Base-by-base conservation (phyloP, 2,113 vertebrate species). In the Channa maculata region DNA sequence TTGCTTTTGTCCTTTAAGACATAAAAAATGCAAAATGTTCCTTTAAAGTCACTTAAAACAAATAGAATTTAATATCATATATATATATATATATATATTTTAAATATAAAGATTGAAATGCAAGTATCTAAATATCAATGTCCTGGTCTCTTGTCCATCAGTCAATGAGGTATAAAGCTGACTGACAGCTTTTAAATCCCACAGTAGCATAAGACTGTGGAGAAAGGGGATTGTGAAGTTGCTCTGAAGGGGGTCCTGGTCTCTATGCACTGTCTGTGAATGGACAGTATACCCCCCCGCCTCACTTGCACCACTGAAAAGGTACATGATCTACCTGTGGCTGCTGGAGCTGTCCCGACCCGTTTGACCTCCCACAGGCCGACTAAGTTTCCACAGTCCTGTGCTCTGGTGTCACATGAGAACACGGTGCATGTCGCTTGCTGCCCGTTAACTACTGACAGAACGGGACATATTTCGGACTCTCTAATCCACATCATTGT, bases 321-420 rank as follows among this genome's bases (percentile, higher is more conserved):
- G 88, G 79, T 61, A 90, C 70, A 83, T 71, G 77, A 88, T 87
- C 89, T 65, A 77, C 87, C 79, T 66, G 73, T 58, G 77, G 68
- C 83, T 67, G 71, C 36, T 43, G 52, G 67, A 77, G 77, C 73
- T 60, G 61, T 55, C 33, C 71, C 61, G 84, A 92, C 59, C 83
- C 0, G 12, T 54, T 48, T 10, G 85, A 79, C 88, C 89, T 82
- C 92, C 90, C 46, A 70, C 75, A 37, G 90, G 62, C 59, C 51
- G 69, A 88, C 91, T 91, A 77, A 10, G 91, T 92, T 94, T 92
- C 93, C 84, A 65, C 71, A 59, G 65, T 79, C 83, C 78, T 85
- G 86, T 75, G 89, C 87, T 67, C 69, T 39, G 33, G 43, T 69
- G 91, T 90, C 86, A 92, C 78, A 71, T 81, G 90, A 93, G 87